A percentile compares a stretch with the other conserved stretches of the same genome.
These are phyloP conservation scores for Lochmaea capreae DNA, from an alignment of 2,888 invertebrate species.

Conservation along the genomic window DNA sequence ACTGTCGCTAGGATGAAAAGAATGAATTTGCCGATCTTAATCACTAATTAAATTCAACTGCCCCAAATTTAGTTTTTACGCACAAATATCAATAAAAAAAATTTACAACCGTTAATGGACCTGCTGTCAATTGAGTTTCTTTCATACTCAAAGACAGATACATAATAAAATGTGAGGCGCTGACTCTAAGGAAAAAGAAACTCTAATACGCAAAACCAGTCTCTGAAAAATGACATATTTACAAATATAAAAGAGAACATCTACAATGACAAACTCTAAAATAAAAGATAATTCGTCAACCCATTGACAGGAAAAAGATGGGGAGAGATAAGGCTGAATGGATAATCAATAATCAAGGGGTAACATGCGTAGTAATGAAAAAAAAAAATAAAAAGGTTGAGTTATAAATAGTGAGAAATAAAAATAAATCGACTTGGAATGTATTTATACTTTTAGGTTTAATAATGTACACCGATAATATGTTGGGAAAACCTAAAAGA, in stretches of 20 bases:
- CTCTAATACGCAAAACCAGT: background rate
- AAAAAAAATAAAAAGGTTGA: background rate
- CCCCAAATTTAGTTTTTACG: no score
- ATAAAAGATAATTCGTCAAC: background rate
- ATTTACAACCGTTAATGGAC: no score
- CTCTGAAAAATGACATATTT: background rate
- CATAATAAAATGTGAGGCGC: background rate
- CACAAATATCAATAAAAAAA: no score
- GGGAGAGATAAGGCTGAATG: background rate
- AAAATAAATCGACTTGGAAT: no score
- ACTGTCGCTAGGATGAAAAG: no score
- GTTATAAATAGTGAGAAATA: background rate
- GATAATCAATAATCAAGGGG: background rate
- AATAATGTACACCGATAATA: no score
- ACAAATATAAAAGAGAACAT: background rate
- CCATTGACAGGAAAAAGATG: background rate
- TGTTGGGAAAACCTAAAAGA: no score
- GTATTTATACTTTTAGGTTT: no score
- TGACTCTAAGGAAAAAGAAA: background rate
- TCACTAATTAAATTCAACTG: no score
- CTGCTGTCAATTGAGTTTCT: background rate
- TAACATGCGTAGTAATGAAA: background rate
- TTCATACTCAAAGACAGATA: background rate
- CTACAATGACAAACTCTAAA: background rate
- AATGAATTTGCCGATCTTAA: no score